Percentiles rank a stretch among this genome's conserved stretches.
Evolutionary conservation across 1,140 invertebrate species (phyloP).

Genomic region (Cotesia glomerata): DNA sequence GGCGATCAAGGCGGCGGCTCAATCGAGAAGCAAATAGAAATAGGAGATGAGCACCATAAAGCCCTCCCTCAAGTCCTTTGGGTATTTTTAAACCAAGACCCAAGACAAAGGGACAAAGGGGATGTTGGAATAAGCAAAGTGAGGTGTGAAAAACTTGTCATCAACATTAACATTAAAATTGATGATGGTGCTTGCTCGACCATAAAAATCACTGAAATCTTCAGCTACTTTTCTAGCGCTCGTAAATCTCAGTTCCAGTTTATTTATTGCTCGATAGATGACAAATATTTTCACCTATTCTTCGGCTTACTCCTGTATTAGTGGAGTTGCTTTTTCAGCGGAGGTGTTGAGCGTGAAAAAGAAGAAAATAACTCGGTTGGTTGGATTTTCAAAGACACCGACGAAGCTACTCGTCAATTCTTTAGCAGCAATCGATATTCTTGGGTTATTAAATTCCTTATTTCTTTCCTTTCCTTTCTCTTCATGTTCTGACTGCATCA

Average conservation of each 20-base stretch:
- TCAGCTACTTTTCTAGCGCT: no score
- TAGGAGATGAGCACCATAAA: conserved; percentile 1
- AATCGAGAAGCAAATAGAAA: conserved; percentile 1
- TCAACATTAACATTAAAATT: no score
- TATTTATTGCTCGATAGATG: no score
- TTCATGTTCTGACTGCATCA: conserved; percentile 8
- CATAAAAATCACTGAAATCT: no score
- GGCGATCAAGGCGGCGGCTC: neutral
- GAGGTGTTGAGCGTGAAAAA: neutral
- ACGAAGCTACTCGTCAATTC: neutral
- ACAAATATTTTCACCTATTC: neutral
- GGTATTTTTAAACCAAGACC: no score
- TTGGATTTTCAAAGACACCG: conserved; percentile 18
- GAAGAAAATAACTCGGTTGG: conserved; percentile 4
- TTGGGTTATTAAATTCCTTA: conserved; percentile 17
- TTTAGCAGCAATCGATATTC: conserved; percentile 7
- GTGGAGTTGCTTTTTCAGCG: no score
- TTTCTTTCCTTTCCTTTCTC: neutral
- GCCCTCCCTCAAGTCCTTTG: neutral
- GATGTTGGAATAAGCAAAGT: no score
- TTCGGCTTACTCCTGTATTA: neutral
- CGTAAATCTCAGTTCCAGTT: no score
- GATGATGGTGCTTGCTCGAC: no score
- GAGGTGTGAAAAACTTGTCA: no score
- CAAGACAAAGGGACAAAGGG: no score